These are phyloP conservation scores for Platalea minor DNA, from an alignment of 2,797 vertebrate genomes.

Conservation along the genomic window DNA sequence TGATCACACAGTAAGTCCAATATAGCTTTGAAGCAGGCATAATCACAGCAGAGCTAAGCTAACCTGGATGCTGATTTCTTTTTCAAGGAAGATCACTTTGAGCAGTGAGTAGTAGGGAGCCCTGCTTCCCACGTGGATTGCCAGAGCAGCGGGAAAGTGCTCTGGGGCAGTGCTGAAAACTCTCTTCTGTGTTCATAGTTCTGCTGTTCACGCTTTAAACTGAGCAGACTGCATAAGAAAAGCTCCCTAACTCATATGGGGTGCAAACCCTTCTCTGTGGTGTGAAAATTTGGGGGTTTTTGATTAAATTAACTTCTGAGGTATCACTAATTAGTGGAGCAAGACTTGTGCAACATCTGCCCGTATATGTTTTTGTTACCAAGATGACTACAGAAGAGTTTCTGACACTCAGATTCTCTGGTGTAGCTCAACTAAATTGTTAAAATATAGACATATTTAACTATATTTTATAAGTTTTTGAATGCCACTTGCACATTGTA, in stretches of 20 bases:
- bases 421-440: background rate
- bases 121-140: background rate
- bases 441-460: background rate
- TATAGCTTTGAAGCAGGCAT: background rate
- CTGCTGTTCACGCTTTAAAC: background rate
- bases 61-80: background rate
- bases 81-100: background rate
- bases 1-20: background rate
- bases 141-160: background rate
- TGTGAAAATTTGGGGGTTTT: background rate
- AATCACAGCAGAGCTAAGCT: background rate
- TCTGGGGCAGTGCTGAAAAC: background rate
- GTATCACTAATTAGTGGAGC: background rate
- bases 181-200: background rate
- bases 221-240: background rate
- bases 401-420: background rate
- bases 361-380: background rate
- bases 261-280: background rate
- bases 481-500: background rate
- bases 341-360: background rate
- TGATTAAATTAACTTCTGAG: background rate
- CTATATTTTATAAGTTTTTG: background rate
- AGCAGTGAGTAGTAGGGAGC: background rate
- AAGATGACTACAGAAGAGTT: background rate
- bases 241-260: background rate